Conservation (phyloP, 2,797 vertebrate genomes). For the Sebastes hubbsi region DNA sequence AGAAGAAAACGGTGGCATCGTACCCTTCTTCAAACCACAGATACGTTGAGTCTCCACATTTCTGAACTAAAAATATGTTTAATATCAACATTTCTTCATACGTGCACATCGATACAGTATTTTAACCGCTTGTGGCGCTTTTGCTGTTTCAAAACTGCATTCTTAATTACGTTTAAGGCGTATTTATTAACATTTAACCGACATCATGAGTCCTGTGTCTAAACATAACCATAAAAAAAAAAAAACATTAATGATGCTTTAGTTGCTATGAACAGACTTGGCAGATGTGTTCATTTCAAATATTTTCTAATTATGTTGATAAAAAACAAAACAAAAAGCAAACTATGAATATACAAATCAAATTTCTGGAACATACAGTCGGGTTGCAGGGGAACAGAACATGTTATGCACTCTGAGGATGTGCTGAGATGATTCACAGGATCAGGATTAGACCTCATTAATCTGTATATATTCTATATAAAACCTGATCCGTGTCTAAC, state of each 20-base stretch:
- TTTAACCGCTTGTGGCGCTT: background rate
- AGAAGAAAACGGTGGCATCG: background rate
- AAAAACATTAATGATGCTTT: too few species aligned
- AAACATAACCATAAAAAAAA: too few species aligned
- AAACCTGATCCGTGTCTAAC: too few species aligned
- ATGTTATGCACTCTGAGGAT: background rate
- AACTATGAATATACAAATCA: too few species aligned
- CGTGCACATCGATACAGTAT: background rate
- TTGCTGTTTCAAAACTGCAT: background rate
- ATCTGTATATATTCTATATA: too few species aligned
- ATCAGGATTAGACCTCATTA: background rate
- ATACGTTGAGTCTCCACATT: background rate
- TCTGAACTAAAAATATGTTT: background rate
- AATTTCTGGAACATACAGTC: too few species aligned
- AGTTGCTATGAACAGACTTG: background rate
- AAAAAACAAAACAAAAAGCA: too few species aligned
- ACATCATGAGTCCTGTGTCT: too few species aligned
- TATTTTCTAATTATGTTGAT: background rate
- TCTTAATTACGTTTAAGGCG: background rate
- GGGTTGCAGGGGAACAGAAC: too few species aligned
- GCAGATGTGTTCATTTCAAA: background rate
- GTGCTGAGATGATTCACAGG: background rate
- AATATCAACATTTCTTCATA: background rate
- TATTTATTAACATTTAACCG: too few species aligned
- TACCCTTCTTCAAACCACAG: background rate